Percentiles rank a stretch among this genome's conserved stretches.
Conservation (phyloP, 2,888 invertebrate species). For the Chaitophorus viminalis region DNA sequence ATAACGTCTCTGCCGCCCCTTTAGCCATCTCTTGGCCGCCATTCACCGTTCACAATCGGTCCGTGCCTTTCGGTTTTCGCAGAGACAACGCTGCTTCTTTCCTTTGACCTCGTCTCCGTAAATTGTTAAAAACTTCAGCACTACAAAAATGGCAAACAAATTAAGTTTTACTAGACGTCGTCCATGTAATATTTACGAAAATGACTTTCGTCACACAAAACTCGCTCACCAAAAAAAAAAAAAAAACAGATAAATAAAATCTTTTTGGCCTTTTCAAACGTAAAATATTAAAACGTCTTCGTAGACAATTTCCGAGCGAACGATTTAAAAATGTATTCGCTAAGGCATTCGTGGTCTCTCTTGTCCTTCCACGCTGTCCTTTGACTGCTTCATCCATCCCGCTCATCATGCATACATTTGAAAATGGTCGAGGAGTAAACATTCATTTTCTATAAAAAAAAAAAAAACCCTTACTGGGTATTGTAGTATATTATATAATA, state of each 20-base stretch:
- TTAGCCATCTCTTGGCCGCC: not conserved
- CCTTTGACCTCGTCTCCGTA: slow-evolving; percentile 8
- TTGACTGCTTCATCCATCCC: not conserved
- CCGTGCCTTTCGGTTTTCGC: not conserved
- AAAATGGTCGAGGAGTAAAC: not conserved
- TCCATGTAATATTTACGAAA: slow-evolving; percentile 16
- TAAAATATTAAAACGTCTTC: not conserved
- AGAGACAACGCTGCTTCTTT: not conserved
- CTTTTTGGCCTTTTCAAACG: slow-evolving; percentile 4
- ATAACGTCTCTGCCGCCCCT: not conserved
- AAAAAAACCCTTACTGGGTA: no score
- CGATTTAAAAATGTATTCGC: not conserved
- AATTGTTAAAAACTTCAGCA: slow-evolving; percentile 31
- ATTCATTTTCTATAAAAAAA: no score
- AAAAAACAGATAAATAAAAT: slow-evolving; percentile 1
- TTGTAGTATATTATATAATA: no score
- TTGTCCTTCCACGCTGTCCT: not conserved
- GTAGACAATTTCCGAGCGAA: slow-evolving; percentile 7
- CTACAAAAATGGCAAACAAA: slow-evolving; percentile 27
- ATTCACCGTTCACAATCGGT: not conserved
- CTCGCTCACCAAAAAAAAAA: no score
- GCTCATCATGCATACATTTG: no score
- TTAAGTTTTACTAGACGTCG: slow-evolving; percentile 9
- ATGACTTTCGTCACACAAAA: slow-evolving; percentile 23
- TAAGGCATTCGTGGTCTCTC: not conserved